Conservation (phyloP, 2,113 vertebrate species). For the Pseudorhombus dupliciocellatus region DNA sequence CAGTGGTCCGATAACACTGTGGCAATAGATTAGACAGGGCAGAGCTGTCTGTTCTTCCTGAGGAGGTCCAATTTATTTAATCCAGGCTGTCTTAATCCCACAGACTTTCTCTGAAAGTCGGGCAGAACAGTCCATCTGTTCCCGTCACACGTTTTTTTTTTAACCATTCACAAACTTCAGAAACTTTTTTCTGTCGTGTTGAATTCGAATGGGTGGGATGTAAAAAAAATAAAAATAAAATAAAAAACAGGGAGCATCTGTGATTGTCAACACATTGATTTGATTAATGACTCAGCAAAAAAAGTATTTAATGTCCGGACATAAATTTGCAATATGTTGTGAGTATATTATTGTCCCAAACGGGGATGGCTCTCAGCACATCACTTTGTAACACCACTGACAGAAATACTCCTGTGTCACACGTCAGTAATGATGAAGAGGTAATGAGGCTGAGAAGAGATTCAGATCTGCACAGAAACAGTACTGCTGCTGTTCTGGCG, state of each 20-base stretch:
- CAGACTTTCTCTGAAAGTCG: slow-evolving; percentile 39
- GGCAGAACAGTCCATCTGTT: slow-evolving; percentile 55
- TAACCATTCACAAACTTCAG: slow-evolving; percentile 7
- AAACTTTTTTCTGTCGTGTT: slow-evolving; percentile 8
- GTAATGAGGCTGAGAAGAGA: not conserved
- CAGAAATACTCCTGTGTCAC: not conserved
- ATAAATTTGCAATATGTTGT: no score
- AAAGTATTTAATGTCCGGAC: no score
- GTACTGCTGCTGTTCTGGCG: no score
- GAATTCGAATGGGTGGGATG: no score
- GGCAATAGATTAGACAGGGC: slow-evolving; percentile 61
- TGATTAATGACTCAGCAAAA: no score
- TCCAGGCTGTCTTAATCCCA: slow-evolving; percentile 67
- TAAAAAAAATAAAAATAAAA: no score
- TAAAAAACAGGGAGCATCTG: no score
- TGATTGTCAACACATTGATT: no score
- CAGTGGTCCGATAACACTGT: slow-evolving; percentile 65
- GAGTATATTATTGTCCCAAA: not conserved
- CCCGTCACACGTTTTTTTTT: slow-evolving; percentile 18
- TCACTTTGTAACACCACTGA: not conserved
- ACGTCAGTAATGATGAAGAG: not conserved
- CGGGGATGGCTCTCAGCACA: not conserved
- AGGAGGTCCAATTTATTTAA: slow-evolving; percentile 62
- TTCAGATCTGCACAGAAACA: not conserved
- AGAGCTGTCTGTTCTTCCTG: slow-evolving; percentile 55